Conservation (phyloP, 2,797 vertebrate species). For the Labeo calbasu region DNA sequence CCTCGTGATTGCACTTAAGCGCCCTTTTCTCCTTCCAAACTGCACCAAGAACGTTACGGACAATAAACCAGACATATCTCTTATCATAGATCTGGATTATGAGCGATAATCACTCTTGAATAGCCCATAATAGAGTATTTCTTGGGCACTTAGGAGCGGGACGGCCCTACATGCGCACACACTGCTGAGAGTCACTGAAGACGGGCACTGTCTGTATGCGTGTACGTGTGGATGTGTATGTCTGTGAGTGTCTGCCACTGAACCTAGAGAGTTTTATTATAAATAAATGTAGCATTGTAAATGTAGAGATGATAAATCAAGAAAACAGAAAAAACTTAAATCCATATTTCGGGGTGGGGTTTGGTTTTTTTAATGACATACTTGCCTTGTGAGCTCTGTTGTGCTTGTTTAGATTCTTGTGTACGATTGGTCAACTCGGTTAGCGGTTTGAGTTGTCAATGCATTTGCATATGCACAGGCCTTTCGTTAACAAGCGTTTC, state of each 20-base stretch:
- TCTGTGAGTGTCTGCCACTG: slow-evolving; percentile 40
- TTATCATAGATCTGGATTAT: slow-evolving; percentile 25
- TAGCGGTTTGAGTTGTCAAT: not conserved
- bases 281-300: slow-evolving; percentile 62
- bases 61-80: slow-evolving; percentile 26
- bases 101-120: slow-evolving; percentile 46
- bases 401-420: slow-evolving; percentile 32
- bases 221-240: slow-evolving; percentile 55
- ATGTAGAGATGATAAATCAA: slow-evolving; percentile 49
- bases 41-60: slow-evolving; percentile 13
- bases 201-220: slow-evolving; percentile 51
- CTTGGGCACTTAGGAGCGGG: slow-evolving; percentile 10
- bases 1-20: slow-evolving; percentile 56
- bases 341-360: slow-evolving; percentile 37
- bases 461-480: slow-evolving; percentile 27
- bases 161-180: slow-evolving; percentile 22
- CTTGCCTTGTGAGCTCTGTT: slow-evolving; percentile 49
- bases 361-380: slow-evolving; percentile 48
- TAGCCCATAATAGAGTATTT: slow-evolving; percentile 40
- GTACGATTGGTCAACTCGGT: not conserved
- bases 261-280: slow-evolving; percentile 51
- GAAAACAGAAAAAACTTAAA: slow-evolving; percentile 69
- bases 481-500: slow-evolving; percentile 36
- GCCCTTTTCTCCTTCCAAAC: slow-evolving; percentile 40
- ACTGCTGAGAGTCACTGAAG: slow-evolving; percentile 41